Conservation (phyloP, 2,797 vertebrate genomes). For the Enteromius radiatus region DNA sequence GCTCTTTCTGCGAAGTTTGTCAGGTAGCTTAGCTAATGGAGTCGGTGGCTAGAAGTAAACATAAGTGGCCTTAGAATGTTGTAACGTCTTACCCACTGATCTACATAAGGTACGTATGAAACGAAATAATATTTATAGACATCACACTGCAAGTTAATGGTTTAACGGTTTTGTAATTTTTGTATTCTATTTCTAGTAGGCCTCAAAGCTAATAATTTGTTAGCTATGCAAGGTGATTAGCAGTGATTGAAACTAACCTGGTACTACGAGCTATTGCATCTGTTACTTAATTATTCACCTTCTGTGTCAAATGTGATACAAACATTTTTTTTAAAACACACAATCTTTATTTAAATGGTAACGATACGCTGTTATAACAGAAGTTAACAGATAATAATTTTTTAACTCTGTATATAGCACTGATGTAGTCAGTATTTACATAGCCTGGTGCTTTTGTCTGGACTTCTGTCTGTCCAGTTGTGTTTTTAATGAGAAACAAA, state of each 20-base stretch:
- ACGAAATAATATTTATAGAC: background rate
- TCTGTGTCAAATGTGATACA: background rate
- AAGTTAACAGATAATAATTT: background rate
- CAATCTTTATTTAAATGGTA: no score
- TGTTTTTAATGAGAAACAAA: background rate
- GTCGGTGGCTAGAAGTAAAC: slow-evolving; percentile 63
- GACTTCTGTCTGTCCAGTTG: background rate
- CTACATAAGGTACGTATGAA: slow-evolving; percentile 48
- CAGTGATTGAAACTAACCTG: slow-evolving; percentile 17
- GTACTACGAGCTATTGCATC: background rate
- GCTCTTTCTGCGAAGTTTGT: slow-evolving; percentile 68
- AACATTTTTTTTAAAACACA: background rate
- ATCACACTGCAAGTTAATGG: background rate
- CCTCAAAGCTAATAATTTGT: slow-evolving; percentile 34
- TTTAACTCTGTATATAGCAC: background rate
- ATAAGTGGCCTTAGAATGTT: slow-evolving; percentile 57
- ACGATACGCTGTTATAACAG: background rate
- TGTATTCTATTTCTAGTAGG: slow-evolving; percentile 16
- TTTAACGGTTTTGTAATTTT: background rate
- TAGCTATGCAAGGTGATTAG: slow-evolving; percentile 37
- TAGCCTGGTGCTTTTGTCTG: background rate
- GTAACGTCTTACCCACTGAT: slow-evolving; percentile 23
- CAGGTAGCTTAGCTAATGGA: slow-evolving; percentile 62
- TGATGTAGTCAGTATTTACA: background rate
- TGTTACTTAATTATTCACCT: background rate